These are phyloP conservation scores for Drosophila nigrodunni DNA, from an alignment of 1,140 invertebrate genomes.

Conservation along the genomic window DNA sequence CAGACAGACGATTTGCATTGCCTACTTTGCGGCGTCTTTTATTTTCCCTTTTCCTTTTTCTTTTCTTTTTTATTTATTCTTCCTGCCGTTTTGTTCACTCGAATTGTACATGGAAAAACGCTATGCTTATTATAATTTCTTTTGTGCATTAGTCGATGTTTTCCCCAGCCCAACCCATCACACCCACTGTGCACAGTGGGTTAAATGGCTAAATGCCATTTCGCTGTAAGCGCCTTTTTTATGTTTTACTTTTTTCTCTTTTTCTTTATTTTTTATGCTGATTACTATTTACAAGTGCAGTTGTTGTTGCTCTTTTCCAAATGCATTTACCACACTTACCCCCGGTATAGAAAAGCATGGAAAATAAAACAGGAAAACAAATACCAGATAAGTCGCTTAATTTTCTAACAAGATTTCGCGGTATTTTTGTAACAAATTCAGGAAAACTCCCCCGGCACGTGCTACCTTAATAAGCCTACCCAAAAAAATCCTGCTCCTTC, in stretches of 20 bases:
- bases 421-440: constrained; percentile 55
- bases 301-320: constrained; percentile 19
- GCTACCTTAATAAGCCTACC: constrained; percentile 66
- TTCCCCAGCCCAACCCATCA: not conserved
- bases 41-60: constrained; percentile 25
- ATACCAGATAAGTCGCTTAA: constrained; percentile 72
- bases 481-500: constrained; percentile 46
- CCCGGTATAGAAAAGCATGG: constrained; percentile 2
- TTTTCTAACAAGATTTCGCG: constrained; percentile 77
- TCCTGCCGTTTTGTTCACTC: constrained; percentile 14
- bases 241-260: constrained; percentile 40
- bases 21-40: constrained; percentile 76
- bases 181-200: constrained; percentile 78
- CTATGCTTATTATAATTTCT: constrained; percentile 77
- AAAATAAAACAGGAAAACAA: constrained; percentile 27
- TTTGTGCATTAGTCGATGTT: constrained; percentile 62
- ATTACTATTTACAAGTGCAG: constrained; percentile 57
- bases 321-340: constrained; percentile 40
- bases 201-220: constrained; percentile 72
- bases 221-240: constrained; percentile 55
- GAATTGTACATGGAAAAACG: constrained; percentile 52
- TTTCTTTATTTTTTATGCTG: constrained; percentile 15
- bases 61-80: too few relatives aligned
- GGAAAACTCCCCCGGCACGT: constrained; percentile 58
- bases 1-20: constrained; percentile 67